Base-by-base conservation (phyloP, 2,113 vertebrate species). In the Buteo buteo region DNA sequence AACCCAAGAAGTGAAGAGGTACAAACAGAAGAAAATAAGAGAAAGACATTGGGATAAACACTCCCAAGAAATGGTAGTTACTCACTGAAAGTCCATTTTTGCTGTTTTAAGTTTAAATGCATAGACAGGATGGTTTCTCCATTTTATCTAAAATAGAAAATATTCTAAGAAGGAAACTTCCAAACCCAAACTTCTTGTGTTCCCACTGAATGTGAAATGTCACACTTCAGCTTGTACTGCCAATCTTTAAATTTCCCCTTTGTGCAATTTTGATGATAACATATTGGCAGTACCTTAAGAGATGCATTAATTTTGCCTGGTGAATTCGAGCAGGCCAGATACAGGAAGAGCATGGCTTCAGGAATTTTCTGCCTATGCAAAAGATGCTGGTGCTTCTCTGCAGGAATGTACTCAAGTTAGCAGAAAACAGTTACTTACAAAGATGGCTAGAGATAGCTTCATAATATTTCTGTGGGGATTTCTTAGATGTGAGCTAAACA, bases 401-500 rank as follows among this genome's bases (percentile, higher is more conserved):
- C 16, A 29, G 17, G 50, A 47, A 9, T 13, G 22, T 12, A 11
- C 47, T 70, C 42, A 57, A 32, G 9, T 45, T 81, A 66, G 26
- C 20, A 79, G 44, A 34, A 24, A 94, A 26, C 4, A 57, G 47
- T 38, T 36, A 11, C 31, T 86, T 64, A 4, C 1, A 21, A 62
- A 90, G 42, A 59, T 52, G 57, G 16, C 42, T 15, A 5, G 36
- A 65, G 16, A 52, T 49, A 49, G 22, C 8, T 86, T 50, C 69
- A 34, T 47, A 82, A 3, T 44, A 47, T 61, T 91, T 81, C 82
- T 32, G 9, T 54, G 47, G 34, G 34, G 38, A 24, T 79, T 94
- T 77, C 83, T 91, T 62, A 77, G 65, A 55, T 94, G 84, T 92
- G 62, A 89, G 44, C 36, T 85, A 59, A 88, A 69, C 18, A 25